Percentiles rank a stretch among this genome's conserved stretches.
Evolutionary conservation across 2,797 vertebrate genomes (phyloP).

Genomic region (Sebastes hubbsi): DNA sequence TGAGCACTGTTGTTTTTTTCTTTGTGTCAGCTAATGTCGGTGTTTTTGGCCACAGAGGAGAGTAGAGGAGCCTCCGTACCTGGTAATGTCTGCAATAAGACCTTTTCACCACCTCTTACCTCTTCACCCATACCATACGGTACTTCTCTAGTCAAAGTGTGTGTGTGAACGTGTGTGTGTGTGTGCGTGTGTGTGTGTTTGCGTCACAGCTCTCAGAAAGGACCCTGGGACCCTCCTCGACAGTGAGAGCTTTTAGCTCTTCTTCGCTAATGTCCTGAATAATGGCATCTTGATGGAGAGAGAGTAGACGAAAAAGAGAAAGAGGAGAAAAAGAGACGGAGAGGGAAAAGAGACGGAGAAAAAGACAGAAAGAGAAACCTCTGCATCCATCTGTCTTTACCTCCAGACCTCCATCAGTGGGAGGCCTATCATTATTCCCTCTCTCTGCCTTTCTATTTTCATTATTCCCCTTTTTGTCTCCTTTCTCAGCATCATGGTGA

Average conservation of each 20-base stretch:
- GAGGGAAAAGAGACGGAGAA: not conserved
- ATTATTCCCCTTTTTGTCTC: constrained; percentile 66
- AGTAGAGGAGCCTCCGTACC: constrained; percentile 50
- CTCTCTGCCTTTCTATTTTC: constrained; percentile 65
- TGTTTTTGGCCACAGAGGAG: constrained; percentile 52
- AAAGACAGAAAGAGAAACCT: constrained; percentile 70
- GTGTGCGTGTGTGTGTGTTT: constrained; percentile 16
- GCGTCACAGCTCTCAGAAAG: constrained; percentile 68
- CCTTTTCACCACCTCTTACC: constrained; percentile 73
- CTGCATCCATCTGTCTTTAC: constrained; percentile 69
- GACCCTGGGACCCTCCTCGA: constrained; percentile 83
- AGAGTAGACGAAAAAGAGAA: constrained; percentile 39
- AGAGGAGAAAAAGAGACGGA: constrained; percentile 9
- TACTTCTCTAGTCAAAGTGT: constrained; percentile 57
- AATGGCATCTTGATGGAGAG: constrained; percentile 84
- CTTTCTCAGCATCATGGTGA: constrained; percentile 47
- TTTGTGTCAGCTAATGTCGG: constrained; percentile 63
- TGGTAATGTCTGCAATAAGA: constrained; percentile 74
- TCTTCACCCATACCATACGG: constrained; percentile 61
- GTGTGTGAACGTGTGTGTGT: constrained; percentile 44
- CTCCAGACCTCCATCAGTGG: constrained; percentile 65
- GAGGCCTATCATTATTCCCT: constrained; percentile 67
- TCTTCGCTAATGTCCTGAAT: constrained; percentile 87
- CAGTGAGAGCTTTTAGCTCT: constrained; percentile 87
- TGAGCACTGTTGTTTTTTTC: constrained; percentile 39